A percentile compares a stretch with the other conserved stretches of the same genome.
These are phyloP conservation scores for Drosophila pseudotalamancana DNA, from an alignment of 2,888 invertebrate genomes.

Conservation along the genomic window DNA sequence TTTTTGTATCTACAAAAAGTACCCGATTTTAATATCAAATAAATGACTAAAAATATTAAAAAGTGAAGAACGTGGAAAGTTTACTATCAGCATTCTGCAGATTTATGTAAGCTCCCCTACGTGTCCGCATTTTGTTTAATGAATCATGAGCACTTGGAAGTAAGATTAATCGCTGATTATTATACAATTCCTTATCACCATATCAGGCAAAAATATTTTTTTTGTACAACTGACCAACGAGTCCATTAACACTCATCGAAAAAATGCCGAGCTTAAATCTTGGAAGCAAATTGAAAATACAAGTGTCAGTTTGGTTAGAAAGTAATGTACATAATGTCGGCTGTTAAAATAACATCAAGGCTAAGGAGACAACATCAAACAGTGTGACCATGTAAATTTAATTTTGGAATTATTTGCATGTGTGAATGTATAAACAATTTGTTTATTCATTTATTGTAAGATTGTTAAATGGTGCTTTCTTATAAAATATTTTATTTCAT, in stretches of 20 bases:
- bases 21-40: background rate
- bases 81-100: constrained; percentile 13
- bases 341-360: background rate
- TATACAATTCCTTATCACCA: constrained; percentile 64
- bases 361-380: background rate
- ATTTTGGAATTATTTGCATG: background rate
- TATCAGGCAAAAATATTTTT: constrained; percentile 50
- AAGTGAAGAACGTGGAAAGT: background rate
- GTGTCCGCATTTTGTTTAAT: constrained; percentile 26
- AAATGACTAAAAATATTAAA: background rate
- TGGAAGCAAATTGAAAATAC: background rate
- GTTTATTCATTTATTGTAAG: background rate
- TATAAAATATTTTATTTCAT: background rate
- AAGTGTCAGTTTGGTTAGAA: background rate
- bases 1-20: background rate
- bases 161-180: constrained; percentile 52
- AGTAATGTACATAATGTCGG: background rate
- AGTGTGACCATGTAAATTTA: background rate
- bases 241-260: constrained; percentile 1
- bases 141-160: constrained; percentile 47
- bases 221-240: constrained; percentile 35
- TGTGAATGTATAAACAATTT: background rate
- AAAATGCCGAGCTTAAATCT: background rate
- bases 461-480: background rate
- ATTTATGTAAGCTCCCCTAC: constrained; percentile 40